Conservation (phyloP, 2,113 vertebrate genomes). For the Pteronura brasiliensis region DNA sequence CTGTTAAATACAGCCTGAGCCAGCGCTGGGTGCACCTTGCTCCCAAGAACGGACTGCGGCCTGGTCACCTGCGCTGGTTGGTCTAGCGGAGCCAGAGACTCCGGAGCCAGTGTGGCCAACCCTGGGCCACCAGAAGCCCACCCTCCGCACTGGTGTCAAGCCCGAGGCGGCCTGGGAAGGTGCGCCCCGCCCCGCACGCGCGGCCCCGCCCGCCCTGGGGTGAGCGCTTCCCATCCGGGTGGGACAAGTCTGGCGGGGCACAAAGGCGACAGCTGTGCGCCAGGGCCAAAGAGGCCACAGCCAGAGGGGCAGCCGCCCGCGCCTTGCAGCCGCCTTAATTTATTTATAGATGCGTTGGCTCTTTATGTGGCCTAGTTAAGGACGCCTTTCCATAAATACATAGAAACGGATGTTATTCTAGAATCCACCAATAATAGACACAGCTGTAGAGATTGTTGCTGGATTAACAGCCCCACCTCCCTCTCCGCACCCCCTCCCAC, state of each 20-base stretch:
- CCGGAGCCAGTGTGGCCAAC: neutral
- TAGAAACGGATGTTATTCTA: constrained; percentile 83
- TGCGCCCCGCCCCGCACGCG: neutral
- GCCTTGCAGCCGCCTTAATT: constrained; percentile 81
- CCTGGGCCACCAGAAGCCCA: neutral
- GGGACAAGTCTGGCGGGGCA: constrained; percentile 83
- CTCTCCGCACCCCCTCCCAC: neutral
- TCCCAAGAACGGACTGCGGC: constrained; percentile 61
- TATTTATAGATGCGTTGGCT: constrained; percentile 86
- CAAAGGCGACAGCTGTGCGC: constrained; percentile 89
- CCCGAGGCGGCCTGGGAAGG: constrained; percentile 7
- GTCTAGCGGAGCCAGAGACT: constrained; percentile 41
- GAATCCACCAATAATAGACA: constrained; percentile 75
- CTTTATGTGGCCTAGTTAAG: constrained; percentile 79
- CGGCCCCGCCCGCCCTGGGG: constrained; percentile 43
- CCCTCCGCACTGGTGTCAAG: constrained; percentile 61
- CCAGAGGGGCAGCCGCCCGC: constrained; percentile 50
- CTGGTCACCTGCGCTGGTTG: constrained; percentile 59
- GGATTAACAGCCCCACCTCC: constrained; percentile 29
- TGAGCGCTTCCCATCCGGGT: constrained; percentile 79
- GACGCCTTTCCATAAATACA: constrained; percentile 81
- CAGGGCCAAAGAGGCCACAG: constrained; percentile 69
- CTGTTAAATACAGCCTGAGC: constrained; percentile 77
- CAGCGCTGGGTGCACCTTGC: constrained; percentile 76
- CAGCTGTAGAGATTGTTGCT: constrained; percentile 75